These are phyloP conservation scores for Cephus pulcher DNA, from an alignment of 2,888 invertebrate species.

Conservation along the genomic window DNA sequence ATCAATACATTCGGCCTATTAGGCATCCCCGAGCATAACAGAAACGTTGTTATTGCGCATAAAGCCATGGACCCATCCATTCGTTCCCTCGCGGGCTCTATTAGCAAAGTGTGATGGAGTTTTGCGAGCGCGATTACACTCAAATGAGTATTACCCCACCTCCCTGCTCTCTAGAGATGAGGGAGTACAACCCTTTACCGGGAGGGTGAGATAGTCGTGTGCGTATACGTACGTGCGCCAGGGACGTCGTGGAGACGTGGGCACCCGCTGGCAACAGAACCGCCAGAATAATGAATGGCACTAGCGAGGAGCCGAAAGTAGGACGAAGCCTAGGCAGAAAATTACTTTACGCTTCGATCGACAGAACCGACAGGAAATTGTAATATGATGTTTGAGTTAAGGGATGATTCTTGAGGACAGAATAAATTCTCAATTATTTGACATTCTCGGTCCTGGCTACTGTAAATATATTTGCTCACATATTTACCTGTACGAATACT, in stretches of 20 bases:
- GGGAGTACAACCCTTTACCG: conserved; percentile 32
- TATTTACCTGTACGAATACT: not conserved
- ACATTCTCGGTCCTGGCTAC: not conserved
- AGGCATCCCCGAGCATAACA: conserved; percentile 17
- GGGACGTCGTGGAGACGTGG: conserved; percentile 13
- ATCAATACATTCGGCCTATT: conserved; percentile 49
- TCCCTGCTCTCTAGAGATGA: conserved; percentile 27
- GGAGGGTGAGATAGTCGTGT: not conserved
- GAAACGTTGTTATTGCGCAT: conserved; percentile 31
- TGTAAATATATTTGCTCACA: not conserved
- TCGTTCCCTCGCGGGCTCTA: conserved; percentile 61
- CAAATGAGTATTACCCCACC: conserved; percentile 61
- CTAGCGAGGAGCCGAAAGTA: conserved; percentile 23
- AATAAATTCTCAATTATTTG: not conserved
- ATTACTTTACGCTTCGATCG: conserved; percentile 39
- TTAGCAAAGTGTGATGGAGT: conserved; percentile 68
- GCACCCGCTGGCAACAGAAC: conserved; percentile 9
- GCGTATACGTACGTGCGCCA: conserved; percentile 5
- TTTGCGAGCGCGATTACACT: conserved; percentile 68
- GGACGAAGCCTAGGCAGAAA: conserved; percentile 41
- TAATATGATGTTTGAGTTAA: not conserved
- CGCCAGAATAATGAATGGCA: not conserved
- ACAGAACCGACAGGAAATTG: not conserved
- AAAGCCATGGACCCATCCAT: conserved; percentile 51
- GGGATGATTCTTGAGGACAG: not conserved